Conservation (phyloP, 2,888 invertebrate species). For the Ischnus inquisitorius region DNA sequence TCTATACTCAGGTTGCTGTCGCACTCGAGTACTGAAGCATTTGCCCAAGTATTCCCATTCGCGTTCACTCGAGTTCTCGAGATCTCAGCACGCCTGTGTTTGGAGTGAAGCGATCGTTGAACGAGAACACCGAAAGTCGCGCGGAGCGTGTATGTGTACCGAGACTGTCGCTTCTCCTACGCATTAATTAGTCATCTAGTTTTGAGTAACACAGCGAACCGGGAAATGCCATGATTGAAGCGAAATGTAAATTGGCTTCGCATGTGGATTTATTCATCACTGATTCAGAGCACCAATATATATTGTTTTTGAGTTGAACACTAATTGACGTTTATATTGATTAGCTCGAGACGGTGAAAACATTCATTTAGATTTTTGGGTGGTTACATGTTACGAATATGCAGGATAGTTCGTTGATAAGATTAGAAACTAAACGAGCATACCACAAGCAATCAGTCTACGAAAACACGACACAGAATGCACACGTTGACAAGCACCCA, state of each 20-base stretch:
- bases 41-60: slow-evolving; percentile 30
- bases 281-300: no score
- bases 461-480: slow-evolving; percentile 22
- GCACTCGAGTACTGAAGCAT: slow-evolving; percentile 1
- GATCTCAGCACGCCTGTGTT: slow-evolving; percentile 14
- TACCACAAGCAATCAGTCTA: background rate
- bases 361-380: background rate
- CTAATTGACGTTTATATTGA: background rate
- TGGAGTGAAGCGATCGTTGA: slow-evolving; percentile 29
- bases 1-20: slow-evolving; percentile 21
- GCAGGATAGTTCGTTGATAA: background rate
- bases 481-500: background rate
- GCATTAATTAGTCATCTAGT: slow-evolving; percentile 3
- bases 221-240: background rate
- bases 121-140: background rate
- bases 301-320: no score
- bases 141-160: background rate
- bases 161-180: background rate
- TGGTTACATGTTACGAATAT: background rate
- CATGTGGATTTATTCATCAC: no score
- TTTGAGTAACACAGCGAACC: background rate
- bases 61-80: background rate
- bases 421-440: background rate
- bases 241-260: no score
- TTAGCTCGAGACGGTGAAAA: background rate